Evolutionary conservation across 2,113 vertebrate species (phyloP).

Genomic region (Spea bombifrons): DNA sequence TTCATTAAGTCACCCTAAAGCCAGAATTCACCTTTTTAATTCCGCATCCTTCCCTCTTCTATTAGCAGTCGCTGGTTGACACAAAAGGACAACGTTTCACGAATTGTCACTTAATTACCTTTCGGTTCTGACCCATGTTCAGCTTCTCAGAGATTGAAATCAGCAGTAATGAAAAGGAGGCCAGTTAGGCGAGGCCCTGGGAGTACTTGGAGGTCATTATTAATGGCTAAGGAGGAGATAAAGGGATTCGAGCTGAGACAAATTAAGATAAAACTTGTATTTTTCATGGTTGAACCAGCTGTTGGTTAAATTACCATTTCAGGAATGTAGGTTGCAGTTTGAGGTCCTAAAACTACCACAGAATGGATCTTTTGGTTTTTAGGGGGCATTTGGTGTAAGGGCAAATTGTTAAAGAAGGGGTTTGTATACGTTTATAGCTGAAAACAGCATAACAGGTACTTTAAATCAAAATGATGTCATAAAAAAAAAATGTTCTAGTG

Average conservation of each 20-base stretch:
- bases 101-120: constrained; percentile 63
- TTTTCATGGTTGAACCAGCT: constrained; percentile 1
- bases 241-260: constrained; percentile 6
- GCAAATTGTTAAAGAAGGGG: no score
- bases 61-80: constrained; percentile 63
- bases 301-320: not conserved
- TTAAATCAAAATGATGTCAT: no score
- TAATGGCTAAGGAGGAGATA: constrained; percentile 30
- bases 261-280: constrained; percentile 28
- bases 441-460: no score
- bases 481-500: no score
- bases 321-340: no score
- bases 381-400: no score
- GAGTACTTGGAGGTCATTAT: constrained; percentile 26
- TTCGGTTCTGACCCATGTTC: constrained; percentile 61
- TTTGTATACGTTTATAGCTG: no score
- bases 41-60: constrained; percentile 59
- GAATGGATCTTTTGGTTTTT: no score
- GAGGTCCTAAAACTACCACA: no score
- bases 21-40: constrained; percentile 59
- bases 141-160: constrained; percentile 59
- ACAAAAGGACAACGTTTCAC: constrained; percentile 63
- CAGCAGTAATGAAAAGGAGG: constrained; percentile 55
- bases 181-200: not conserved
- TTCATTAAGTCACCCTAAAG: constrained; percentile 54